phyloP scores from a whole-genome alignment of 2,797 vertebrate genomes.

The Malurus leucopterus region DNA sequence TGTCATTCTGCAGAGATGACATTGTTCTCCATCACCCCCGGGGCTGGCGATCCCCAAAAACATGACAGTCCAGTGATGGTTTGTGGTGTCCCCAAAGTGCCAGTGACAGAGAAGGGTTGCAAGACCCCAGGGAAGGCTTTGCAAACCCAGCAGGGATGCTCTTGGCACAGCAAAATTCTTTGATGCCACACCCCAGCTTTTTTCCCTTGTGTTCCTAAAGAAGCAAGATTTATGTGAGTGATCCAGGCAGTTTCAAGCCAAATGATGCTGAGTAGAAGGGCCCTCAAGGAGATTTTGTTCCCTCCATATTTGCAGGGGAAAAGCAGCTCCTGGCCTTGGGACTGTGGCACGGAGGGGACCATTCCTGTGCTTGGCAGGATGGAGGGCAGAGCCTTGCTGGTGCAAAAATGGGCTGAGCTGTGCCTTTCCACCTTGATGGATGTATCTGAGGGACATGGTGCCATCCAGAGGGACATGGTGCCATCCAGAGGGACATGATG shows the following conservation, averaged over 20 bases:
- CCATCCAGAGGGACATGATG: no score
- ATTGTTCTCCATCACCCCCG: not conserved
- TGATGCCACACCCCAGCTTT: not conserved
- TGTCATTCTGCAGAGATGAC: not conserved
- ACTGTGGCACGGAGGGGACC: rapidly evolving
- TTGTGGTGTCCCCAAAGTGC: not conserved
- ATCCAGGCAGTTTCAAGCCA: not conserved
- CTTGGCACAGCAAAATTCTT: not conserved
- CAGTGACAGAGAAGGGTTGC: not conserved
- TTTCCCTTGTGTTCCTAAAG: conserved; percentile 6
- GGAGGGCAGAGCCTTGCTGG: not conserved
- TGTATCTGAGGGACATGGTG: no score
- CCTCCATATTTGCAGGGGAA: not conserved
- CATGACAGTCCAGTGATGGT: not conserved
- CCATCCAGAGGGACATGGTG: not conserved
- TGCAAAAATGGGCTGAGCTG: not conserved
- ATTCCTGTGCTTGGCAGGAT: not conserved
- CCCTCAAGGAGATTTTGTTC: not conserved
- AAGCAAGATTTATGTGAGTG: conserved; percentile 24
- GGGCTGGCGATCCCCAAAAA: not conserved
- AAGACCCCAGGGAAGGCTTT: not conserved
- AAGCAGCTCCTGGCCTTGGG: not conserved
- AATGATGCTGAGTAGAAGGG: not conserved
- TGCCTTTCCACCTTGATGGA: not conserved
- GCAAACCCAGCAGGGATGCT: not conserved